Conservation (phyloP, 1,140 invertebrate species). For the Paraescarpia echinospica region DNA sequence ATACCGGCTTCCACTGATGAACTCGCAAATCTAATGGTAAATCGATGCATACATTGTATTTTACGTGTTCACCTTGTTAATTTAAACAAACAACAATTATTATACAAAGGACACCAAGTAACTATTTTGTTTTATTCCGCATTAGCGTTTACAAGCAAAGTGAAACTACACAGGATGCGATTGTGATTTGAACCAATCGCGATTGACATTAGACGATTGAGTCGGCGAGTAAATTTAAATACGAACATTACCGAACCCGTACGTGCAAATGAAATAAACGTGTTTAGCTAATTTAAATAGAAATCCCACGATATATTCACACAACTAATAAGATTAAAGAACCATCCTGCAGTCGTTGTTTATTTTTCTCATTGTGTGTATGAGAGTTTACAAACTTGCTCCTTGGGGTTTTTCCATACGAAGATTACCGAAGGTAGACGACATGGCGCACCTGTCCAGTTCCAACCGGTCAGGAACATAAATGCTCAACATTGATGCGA, state of each 20-base stretch:
- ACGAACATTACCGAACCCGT: background rate
- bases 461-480: constrained; percentile 50
- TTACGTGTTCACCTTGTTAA: background rate
- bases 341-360: background rate
- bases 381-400: background rate
- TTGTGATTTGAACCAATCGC: background rate
- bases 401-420: constrained; percentile 32
- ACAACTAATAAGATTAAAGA: background rate
- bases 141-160: background rate
- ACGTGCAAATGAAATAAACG: background rate
- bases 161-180: background rate
- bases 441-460: constrained; percentile 56
- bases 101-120: background rate
- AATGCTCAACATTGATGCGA: constrained; percentile 25
- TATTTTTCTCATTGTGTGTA: background rate
- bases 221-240: background rate
- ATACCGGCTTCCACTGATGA: background rate
- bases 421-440: constrained; percentile 32
- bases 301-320: background rate
- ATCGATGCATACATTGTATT: background rate
- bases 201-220: background rate
- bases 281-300: constrained; percentile 2
- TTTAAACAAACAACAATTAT: background rate
- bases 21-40: background rate
- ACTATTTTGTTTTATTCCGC: background rate